Percentiles rank a stretch among this genome's conserved stretches.
phyloP scores from a whole-genome alignment of 1,140 invertebrate genomes.

The Conopomorpha cramerella region DNA sequence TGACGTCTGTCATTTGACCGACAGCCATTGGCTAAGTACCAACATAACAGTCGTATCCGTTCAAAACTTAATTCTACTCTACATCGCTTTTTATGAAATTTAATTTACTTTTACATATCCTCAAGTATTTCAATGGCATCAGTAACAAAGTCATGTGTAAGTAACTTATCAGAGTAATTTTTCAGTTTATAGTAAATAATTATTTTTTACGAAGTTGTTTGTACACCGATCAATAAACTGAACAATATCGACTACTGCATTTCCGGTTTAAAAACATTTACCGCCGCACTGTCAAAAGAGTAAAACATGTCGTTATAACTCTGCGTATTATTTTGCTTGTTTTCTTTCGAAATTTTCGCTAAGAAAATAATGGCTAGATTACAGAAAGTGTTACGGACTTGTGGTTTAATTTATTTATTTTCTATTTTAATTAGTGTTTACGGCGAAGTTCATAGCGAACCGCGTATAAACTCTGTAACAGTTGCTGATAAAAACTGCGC shows the following conservation, averaged over 20 bases:
- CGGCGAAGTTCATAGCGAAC: constrained; percentile 15
- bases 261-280: constrained; percentile 35
- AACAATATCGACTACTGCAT: too few relatives aligned
- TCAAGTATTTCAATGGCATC: too few relatives aligned
- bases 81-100: neutral
- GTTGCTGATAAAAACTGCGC: constrained; percentile 32
- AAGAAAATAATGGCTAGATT: constrained; percentile 33
- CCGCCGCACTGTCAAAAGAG: constrained; percentile 38
- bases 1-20: constrained; percentile 1
- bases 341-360: constrained; percentile 19
- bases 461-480: constrained; percentile 39
- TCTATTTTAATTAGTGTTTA: constrained; percentile 26
- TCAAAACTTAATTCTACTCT: neutral
- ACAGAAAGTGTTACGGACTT: constrained; percentile 47
- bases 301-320: constrained; percentile 33
- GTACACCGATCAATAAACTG: too few relatives aligned
- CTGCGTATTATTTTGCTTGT: constrained; percentile 14
- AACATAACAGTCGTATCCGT: too few relatives aligned
- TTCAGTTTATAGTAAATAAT: neutral
- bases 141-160: neutral
- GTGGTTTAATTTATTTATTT: constrained; percentile 44
- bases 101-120: too few relatives aligned
- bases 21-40: too few relatives aligned
- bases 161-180: neutral
- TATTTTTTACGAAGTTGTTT: neutral